Evolutionary conservation across 2,888 invertebrate genomes (phyloP).

Genomic region (Ophioninae sp.): DNA sequence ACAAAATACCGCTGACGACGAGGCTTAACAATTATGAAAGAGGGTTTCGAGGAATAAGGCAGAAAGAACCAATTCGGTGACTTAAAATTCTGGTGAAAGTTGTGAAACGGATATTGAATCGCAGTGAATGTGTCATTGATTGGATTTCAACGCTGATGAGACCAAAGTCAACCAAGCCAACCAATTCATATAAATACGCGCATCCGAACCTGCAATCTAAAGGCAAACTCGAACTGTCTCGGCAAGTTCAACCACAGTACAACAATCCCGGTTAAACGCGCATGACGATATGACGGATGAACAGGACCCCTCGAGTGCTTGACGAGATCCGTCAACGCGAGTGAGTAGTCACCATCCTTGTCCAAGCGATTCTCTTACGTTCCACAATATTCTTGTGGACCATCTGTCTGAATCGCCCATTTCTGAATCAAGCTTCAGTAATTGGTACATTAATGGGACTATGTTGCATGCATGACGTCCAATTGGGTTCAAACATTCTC

Average conservation of each 20-base stretch:
- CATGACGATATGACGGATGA: not conserved
- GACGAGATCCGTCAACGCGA: conserved; percentile 49
- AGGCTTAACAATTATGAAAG: too few species aligned
- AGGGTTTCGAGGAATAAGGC: too few species aligned
- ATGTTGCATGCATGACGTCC: not conserved
- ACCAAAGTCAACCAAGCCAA: too few species aligned
- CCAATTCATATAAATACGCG: too few species aligned
- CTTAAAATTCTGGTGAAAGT: too few species aligned
- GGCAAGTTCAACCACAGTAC: not conserved
- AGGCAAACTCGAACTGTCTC: too few species aligned
- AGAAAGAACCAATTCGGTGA: too few species aligned
- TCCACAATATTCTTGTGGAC: not conserved
- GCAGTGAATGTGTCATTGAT: too few species aligned
- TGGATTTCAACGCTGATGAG: too few species aligned
- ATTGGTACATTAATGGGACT: not conserved
- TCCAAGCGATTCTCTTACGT: not conserved
- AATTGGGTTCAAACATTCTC: not conserved
- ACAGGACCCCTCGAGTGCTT: conserved; percentile 23
- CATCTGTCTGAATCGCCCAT: not conserved
- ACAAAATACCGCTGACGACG: too few species aligned
- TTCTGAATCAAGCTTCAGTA: not conserved
- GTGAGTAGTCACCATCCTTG: conserved; percentile 22
- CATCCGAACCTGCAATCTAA: too few species aligned
- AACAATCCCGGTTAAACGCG: not conserved
- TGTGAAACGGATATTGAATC: too few species aligned